Conservation (phyloP, 1,140 invertebrate genomes). For the Drosophila nigrodunni region DNA sequence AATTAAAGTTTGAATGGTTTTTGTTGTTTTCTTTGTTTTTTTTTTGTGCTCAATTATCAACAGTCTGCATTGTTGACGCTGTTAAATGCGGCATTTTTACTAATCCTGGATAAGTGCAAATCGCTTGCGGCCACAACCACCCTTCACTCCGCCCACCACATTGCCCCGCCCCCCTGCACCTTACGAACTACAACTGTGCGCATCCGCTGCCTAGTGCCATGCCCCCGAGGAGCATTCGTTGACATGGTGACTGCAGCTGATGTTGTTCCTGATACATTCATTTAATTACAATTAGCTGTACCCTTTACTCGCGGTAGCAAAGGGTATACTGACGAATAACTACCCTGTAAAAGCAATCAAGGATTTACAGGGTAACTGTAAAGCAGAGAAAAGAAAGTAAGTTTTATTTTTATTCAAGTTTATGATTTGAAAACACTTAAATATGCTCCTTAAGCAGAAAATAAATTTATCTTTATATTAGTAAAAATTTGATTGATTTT, state of each 20-base stretch:
- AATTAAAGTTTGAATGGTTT: too few species aligned
- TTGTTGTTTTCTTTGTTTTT: background rate
- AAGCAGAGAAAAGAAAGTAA: too few species aligned
- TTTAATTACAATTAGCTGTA: constrained; percentile 73
- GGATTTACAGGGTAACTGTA: too few species aligned
- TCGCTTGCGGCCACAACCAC: constrained; percentile 58
- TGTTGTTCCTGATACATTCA: constrained; percentile 40
- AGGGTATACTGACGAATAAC: too few species aligned
- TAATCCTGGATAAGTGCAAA: constrained; percentile 73
- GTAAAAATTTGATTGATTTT: too few species aligned
- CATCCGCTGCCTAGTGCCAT: background rate
- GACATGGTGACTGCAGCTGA: constrained; percentile 57
- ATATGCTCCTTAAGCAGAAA: too few species aligned
- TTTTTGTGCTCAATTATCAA: constrained; percentile 3
- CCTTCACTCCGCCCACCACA: background rate
- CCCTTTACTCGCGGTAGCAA: background rate
- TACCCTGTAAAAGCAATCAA: too few species aligned
- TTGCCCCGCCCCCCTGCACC: too few species aligned
- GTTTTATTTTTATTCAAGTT: too few species aligned
- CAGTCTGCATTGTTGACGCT: constrained; percentile 60
- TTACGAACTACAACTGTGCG: too few species aligned
- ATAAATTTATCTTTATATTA: too few species aligned
- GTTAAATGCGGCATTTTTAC: constrained; percentile 72
- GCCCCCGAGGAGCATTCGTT: constrained; percentile 25
- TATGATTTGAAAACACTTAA: too few species aligned